These are phyloP conservation scores for Forbesichthys agassizii DNA, from an alignment of 2,113 vertebrate species.

Conservation along the genomic window DNA sequence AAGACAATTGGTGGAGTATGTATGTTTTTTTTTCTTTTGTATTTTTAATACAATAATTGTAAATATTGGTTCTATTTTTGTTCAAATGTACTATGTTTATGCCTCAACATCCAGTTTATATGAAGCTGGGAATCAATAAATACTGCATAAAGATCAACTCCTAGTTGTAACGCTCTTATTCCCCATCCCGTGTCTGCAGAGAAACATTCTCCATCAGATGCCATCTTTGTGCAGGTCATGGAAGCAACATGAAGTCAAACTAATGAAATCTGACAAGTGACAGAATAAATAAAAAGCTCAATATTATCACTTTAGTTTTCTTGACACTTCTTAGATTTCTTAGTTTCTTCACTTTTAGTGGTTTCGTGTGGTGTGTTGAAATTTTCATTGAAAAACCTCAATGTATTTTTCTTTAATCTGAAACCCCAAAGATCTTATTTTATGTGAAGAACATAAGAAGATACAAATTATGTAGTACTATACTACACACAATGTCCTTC, in stretches of 20 bases:
- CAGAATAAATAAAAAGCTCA: constrained; percentile 43
- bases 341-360: constrained; percentile 39
- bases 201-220: constrained; percentile 33
- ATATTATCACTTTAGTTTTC: no score
- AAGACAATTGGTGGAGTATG: constrained; percentile 99
- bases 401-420: no score
- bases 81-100: constrained; percentile 99
- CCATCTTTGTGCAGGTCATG: constrained; percentile 74
- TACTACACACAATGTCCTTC: no score
- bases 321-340: constrained; percentile 24
- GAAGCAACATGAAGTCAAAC: constrained; percentile 67
- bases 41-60: constrained; percentile 99
- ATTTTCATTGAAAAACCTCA: no score
- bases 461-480: no score
- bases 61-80: constrained; percentile 99
- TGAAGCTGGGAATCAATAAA: constrained; percentile 99
- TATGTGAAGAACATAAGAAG: no score
- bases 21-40: constrained; percentile 97
- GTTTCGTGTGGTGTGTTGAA: constrained; percentile 6
- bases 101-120: constrained; percentile 99
- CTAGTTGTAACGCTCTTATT: constrained; percentile 68
- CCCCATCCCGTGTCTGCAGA: constrained; percentile 47
- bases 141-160: constrained; percentile 76
- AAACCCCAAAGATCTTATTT: no score
- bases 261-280: constrained; percentile 65